Percentiles rank a stretch among this genome's conserved stretches.
phyloP scores from a whole-genome alignment of 1,140 invertebrate genomes.

The Stratiolaelaps scimitus region DNA sequence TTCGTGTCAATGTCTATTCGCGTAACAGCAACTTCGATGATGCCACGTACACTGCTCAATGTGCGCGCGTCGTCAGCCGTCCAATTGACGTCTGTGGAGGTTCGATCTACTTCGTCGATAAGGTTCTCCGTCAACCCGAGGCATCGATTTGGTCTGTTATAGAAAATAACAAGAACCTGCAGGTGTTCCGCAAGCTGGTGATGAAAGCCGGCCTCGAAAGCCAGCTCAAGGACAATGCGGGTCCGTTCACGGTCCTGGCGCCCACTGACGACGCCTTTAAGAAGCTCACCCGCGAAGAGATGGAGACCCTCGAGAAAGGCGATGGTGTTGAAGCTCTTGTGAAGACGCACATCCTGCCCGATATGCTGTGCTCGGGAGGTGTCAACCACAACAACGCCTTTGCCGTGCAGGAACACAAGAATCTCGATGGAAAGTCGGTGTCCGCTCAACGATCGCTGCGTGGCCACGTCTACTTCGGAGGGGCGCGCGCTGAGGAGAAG shows the following conservation, averaged over 20 bases:
- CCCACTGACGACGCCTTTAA: slow-evolving; percentile 43
- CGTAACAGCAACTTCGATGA: slow-evolving; percentile 39
- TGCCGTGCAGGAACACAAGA: slow-evolving; percentile 38
- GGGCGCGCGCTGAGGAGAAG: slow-evolving; percentile 47
- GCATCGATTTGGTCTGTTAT: slow-evolving; percentile 43
- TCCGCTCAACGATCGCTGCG: slow-evolving; percentile 44
- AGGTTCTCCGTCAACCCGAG: slow-evolving; percentile 42
- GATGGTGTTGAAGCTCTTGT: slow-evolving; percentile 43
- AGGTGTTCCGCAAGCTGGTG: slow-evolving; percentile 42
- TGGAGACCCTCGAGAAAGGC: slow-evolving; percentile 42
- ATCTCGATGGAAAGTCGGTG: slow-evolving; percentile 41
- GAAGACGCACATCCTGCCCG: slow-evolving; percentile 45
- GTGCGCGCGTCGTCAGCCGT: slow-evolving; percentile 48
- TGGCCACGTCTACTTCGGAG: slow-evolving; percentile 47
- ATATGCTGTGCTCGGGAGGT: slow-evolving; percentile 50
- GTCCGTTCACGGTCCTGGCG: slow-evolving; percentile 44
- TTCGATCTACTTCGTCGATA: slow-evolving; percentile 49
- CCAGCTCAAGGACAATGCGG: slow-evolving; percentile 39
- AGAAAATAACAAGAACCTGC: slow-evolving; percentile 42
- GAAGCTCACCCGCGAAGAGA: slow-evolving; percentile 40
- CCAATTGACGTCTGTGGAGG: slow-evolving; percentile 52
- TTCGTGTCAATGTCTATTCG: slow-evolving; percentile 34
- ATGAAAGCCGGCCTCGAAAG: slow-evolving; percentile 43
- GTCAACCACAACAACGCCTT: slow-evolving; percentile 34
- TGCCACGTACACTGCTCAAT: slow-evolving; percentile 46